These are phyloP conservation scores for Apteryx mantelli DNA, from an alignment of 2,113 vertebrate genomes.

Conservation along the genomic window DNA sequence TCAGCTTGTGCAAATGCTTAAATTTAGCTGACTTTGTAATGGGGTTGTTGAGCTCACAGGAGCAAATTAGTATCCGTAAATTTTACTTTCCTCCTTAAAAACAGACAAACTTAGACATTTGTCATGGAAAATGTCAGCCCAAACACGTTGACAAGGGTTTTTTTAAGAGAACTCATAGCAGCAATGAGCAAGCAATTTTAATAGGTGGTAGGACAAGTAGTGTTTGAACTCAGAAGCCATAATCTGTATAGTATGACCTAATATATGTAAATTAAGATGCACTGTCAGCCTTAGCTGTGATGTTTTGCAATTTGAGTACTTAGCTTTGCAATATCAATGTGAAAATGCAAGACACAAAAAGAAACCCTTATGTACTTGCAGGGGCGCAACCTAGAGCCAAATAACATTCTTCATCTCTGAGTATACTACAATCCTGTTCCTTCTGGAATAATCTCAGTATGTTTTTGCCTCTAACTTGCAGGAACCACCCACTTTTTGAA, in stretches of 20 bases:
- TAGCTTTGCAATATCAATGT: not conserved
- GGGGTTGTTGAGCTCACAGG: not conserved
- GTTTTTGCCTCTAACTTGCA: not conserved
- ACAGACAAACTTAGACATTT: not conserved
- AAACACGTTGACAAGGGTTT: not conserved
- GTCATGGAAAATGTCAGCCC: not conserved
- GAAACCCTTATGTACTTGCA: not conserved
- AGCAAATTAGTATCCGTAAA: not conserved
- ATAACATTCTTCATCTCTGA: not conserved
- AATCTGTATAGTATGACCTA: not conserved
- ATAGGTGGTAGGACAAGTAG: not conserved
- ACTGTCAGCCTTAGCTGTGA: not conserved
- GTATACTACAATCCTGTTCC: not conserved
- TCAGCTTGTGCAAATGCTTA: not conserved
- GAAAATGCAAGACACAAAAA: not conserved
- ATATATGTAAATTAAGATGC: not conserved
- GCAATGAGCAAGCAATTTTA: not conserved
- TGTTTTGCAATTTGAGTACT: not conserved
- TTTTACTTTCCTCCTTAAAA: not conserved
- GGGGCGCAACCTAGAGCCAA: not conserved
- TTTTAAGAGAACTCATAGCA: not conserved
- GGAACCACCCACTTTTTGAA: slow-evolving; percentile 43
- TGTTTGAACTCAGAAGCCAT: not conserved
- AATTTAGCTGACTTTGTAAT: not conserved
- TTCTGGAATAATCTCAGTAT: not conserved